Conservation (phyloP, 2,888 invertebrate species). For the Lamellibrachia satsuma region DNA sequence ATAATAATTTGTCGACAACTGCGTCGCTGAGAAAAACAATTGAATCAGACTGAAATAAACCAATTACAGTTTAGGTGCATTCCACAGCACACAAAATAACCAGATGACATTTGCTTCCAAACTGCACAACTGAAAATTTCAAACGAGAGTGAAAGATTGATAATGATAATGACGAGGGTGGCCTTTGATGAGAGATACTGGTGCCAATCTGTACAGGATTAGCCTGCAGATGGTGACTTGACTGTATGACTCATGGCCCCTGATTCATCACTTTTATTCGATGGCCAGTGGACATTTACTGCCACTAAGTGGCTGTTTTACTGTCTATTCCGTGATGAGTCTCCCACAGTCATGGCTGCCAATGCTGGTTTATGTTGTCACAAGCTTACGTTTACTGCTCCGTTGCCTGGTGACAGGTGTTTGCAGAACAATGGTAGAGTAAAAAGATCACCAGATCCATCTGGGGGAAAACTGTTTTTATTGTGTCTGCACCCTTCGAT, state of each 20-base stretch:
- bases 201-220: not conserved
- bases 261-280: conserved; percentile 5
- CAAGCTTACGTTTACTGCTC: not conserved
- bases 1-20: not conserved
- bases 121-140: not conserved
- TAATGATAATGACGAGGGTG: not conserved
- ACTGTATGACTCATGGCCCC: not conserved
- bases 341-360: not conserved
- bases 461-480: not conserved
- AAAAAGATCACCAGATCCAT: not conserved
- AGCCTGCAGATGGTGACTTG: not conserved
- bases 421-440: not conserved
- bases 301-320: conserved; percentile 5
- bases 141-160: not conserved
- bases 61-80: not conserved
- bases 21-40: too few relatives aligned
- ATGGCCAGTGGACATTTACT: not conserved
- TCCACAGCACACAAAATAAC: not conserved
- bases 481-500: not conserved
- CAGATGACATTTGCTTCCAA: not conserved
- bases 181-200: not conserved
- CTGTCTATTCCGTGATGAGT: not conserved
- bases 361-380: not conserved
- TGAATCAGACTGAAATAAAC: not conserved
- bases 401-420: conserved; percentile 17